Base-by-base conservation (phyloP, 2,888 invertebrate species). In the Prosopocoilus inquinatus region DNA sequence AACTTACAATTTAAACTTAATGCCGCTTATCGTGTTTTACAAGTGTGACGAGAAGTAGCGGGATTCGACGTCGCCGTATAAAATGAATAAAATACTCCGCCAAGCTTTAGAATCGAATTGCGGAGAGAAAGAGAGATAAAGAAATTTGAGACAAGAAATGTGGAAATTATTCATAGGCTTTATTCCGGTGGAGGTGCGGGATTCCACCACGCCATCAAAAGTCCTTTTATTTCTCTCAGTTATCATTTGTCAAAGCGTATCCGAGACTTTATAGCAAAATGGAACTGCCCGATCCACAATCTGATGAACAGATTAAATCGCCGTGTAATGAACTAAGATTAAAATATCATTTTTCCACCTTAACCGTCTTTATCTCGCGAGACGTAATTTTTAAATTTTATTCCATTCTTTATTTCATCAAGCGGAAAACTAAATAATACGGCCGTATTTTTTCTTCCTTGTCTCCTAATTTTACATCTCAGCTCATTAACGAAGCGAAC, bases 151-250 rank as follows among this genome's bases (percentile, higher is more conserved):
- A 71, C 69, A 73, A 72, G 71, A 74, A 74, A 74, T 72, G 73
- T 72, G 70, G 71, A 73, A 74, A 74, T 75, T 74, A 75, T 75
- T 75, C 75, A 75, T 72, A 71, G 73, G 72, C 72, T 73, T 73
- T 73, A 73, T 69, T 67, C 67, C 67, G 65, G 64, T 63, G 66
- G 68, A 70, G 69, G 70, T 71, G 70, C 64, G 66, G 70, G 69
- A 70, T 70, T 70, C 68, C 63, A 64, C 63, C 67, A 66, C 66
- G 63, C 70, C 70, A 70, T 71, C 71, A 70, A 65, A 70, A 71
- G 66, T 70, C 66, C 67, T 70, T 71, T 72, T 72, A 72, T 72
- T 72, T 70, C 66, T 69, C 61, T 62, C 69, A 65, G 69, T 70
- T 70, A 73, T 73, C 73, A 73, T 74, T 75, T 75, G 72, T 75